These are phyloP conservation scores for Coracopsis vasa DNA, from an alignment of 2,113 vertebrate genomes.

Conservation along the genomic window DNA sequence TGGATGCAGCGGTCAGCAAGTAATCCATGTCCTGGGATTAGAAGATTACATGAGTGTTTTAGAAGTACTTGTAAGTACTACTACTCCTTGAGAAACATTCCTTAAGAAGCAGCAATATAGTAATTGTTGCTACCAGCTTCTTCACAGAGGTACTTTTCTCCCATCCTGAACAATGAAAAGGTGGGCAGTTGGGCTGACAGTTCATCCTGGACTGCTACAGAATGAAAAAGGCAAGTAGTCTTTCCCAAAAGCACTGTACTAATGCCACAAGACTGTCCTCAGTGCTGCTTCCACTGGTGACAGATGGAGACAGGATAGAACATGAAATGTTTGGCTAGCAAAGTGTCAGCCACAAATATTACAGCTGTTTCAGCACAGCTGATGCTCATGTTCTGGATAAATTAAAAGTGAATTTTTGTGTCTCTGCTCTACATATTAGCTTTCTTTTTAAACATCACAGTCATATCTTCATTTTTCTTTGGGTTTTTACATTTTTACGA, in stretches of 20 bases:
- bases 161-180: neutral
- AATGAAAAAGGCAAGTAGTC: neutral
- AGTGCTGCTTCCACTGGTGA: neutral
- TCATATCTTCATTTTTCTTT: neutral
- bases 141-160: neutral
- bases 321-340: neutral
- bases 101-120: neutral
- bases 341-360: neutral
- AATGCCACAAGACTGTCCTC: neutral
- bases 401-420: rapidly evolving
- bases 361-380: neutral
- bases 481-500: neutral
- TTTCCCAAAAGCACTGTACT: neutral
- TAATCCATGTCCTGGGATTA: neutral
- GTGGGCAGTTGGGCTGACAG: neutral
- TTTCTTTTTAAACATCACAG: neutral
- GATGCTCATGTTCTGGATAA: neutral
- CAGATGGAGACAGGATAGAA: neutral
- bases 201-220: neutral
- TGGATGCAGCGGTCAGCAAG: neutral
- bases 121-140: neutral
- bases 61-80: neutral
- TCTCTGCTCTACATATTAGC: neutral
- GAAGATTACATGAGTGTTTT: neutral
- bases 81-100: neutral